phyloP scores from a whole-genome alignment of 1,140 invertebrate species.

The Orius laevigatus region DNA sequence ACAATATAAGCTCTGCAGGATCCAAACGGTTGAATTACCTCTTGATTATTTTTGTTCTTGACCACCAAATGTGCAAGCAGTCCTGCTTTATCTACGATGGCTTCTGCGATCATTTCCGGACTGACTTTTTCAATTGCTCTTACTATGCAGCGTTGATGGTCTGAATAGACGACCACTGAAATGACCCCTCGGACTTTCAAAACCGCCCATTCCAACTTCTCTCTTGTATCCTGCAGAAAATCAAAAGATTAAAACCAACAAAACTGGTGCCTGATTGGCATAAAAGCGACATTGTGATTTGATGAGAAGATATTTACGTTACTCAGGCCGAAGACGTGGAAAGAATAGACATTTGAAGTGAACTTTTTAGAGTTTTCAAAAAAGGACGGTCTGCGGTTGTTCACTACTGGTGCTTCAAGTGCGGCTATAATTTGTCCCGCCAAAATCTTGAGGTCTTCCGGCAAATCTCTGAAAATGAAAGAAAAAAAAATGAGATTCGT shows the following conservation, averaged over 20 bases:
- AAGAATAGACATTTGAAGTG: conserved; percentile 8
- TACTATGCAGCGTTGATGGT: conserved; percentile 32
- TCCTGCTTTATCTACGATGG: conserved; percentile 27
- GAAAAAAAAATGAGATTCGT: no score
- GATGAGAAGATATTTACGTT: background rate
- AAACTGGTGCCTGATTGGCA: background rate
- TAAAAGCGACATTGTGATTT: background rate
- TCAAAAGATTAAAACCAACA: conserved; percentile 17
- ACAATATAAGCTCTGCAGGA: no score
- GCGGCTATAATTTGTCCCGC: no score
- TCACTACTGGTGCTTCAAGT: no score
- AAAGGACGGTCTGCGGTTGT: no score
- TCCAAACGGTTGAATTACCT: no score
- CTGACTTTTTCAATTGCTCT: conserved; percentile 29
- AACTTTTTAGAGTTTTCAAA: background rate
- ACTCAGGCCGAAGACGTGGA: conserved; percentile 14
- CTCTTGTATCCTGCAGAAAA: conserved; percentile 31
- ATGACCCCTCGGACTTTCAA: conserved; percentile 31
- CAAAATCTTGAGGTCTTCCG: no score
- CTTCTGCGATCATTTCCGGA: conserved; percentile 22
- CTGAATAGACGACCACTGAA: conserved; percentile 31
- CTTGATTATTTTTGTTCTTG: conserved; percentile 33
- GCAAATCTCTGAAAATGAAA: no score
- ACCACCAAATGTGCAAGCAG: conserved; percentile 31
- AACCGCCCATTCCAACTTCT: conserved; percentile 29